Conservation (phyloP, 1,140 invertebrate species). For the Drosophila lowei region DNA sequence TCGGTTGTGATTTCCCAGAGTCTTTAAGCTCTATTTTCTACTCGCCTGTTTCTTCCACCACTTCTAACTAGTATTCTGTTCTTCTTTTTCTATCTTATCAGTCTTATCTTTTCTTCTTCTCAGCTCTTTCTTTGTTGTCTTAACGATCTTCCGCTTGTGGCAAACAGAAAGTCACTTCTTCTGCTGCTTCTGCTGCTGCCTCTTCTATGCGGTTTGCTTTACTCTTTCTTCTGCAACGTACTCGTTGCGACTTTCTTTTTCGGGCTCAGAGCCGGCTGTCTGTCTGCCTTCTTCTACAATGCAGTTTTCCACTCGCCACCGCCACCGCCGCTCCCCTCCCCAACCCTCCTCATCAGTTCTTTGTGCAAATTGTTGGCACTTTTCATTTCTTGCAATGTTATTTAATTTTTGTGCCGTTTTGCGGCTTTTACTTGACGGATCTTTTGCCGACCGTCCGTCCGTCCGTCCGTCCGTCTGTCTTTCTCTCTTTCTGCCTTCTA, state of each 20-base stretch:
- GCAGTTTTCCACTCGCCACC: constrained; percentile 12
- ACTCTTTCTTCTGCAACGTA: constrained; percentile 10
- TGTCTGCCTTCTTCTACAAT: constrained; percentile 34
- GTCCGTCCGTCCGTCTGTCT: no score
- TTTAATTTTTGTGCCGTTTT: constrained; percentile 34
- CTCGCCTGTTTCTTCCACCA: no score
- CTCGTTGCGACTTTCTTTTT: constrained; percentile 66
- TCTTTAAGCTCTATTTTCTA: no score
- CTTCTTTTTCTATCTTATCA: no score
- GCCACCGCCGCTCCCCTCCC: background rate
- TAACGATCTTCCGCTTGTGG: no score
- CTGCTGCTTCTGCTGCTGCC: constrained; percentile 3
- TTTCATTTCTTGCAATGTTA: constrained; percentile 59
- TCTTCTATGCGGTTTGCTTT: constrained; percentile 17
- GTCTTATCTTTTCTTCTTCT: no score
- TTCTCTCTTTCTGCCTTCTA: constrained; percentile 31
- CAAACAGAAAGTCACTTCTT: constrained; percentile 4
- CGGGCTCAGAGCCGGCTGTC: constrained; percentile 21
- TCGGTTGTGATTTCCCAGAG: no score
- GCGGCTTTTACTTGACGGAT: constrained; percentile 51
- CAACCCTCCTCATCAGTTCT: background rate
- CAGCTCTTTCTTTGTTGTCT: no score
- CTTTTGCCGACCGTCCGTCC: no score
- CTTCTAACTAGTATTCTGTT: no score
- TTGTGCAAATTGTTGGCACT: constrained; percentile 48